phyloP scores from a whole-genome alignment of 2,113 vertebrate species.

The Sceloporus undulatus region DNA sequence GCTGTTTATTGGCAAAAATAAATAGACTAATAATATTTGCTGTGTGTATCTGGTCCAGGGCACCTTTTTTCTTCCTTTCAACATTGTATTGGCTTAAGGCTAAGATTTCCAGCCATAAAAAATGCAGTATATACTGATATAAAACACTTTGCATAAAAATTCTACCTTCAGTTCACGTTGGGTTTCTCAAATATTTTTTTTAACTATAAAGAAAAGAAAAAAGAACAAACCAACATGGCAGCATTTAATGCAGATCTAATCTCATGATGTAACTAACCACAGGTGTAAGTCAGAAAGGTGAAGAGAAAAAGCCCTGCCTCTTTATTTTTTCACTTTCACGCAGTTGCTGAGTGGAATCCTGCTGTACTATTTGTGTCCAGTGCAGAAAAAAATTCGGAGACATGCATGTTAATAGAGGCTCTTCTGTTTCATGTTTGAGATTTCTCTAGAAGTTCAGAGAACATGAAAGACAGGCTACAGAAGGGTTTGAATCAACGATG shows the following conservation, averaged over 20 bases:
- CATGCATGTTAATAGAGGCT: neutral
- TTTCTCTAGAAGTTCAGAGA: constrained; percentile 6
- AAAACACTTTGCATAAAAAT: neutral
- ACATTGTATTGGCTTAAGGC: neutral
- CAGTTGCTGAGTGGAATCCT: neutral
- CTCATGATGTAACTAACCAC: neutral
- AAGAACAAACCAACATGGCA: neutral
- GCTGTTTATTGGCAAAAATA: too few species aligned
- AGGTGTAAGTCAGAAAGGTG: neutral
- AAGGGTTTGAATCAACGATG: constrained; percentile 1
- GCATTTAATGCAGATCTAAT: neutral
- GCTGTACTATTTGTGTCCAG: neutral
- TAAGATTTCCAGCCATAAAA: neutral
- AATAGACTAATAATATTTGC: too few species aligned
- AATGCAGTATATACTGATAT: constrained; percentile 14
- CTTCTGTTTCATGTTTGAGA: neutral
- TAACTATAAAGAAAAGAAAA: neutral
- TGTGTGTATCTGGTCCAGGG: too few species aligned
- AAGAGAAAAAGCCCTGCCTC: neutral
- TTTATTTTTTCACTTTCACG: neutral
- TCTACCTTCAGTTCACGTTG: neutral
- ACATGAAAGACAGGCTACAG: neutral
- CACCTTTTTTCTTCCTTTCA: neutral
- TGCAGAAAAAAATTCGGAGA: constrained; percentile 11
- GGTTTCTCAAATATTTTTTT: constrained; percentile 9